Evolutionary conservation across 2,797 vertebrate species (phyloP), one percentile per base, ranked within the genome.

Genomic region (Micromesistius poutassou): DNA sequence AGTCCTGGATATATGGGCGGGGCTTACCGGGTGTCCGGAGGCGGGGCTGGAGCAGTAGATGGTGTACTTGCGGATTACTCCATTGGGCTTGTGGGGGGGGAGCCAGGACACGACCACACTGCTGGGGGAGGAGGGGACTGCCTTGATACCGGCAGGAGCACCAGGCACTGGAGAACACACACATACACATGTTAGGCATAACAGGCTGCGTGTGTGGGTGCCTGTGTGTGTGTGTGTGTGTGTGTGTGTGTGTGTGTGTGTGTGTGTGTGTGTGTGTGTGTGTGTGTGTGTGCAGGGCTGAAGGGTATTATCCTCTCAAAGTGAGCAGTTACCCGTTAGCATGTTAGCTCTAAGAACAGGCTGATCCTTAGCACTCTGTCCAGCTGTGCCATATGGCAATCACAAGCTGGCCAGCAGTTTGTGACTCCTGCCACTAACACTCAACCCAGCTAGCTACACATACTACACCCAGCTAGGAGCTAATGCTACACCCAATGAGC

Each of bases 21-120:
- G 78, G 88, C 97, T 88, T 91, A 99, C 97, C 85, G 97, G 97
- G 89, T 99, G 98, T 62, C 96, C 96, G 5, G 97, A 98, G 71
- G 97, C 97, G 0, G 97, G 98, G 89, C 97, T 98, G 90, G 96
- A 99, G 93, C 97, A 98, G 94, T 98, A 99, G 93, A 99, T 99
- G 91, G 97, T 99, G 93, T 99, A 99, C 83, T 99, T 99, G 82
- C 97, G 95, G 89, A 99, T 99, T 80, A 99, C 96, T 77, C 98
- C 97, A 0, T 99, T 99, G 80, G 98, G 98, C 82, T 99, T 99
- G 79, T 95, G 90, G 0, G 98, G 97, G 0, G 98, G 96, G 31
- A 99, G 93, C 98, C 98, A 99, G 80, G 98, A 99, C 79, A 99
- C 98, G 0, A 99, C 97, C 87, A 99, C 98, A 3, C 97, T 98